These are phyloP conservation scores for Therioaphis trifolii DNA, from an alignment of 2,888 invertebrate genomes.

Conservation along the genomic window DNA sequence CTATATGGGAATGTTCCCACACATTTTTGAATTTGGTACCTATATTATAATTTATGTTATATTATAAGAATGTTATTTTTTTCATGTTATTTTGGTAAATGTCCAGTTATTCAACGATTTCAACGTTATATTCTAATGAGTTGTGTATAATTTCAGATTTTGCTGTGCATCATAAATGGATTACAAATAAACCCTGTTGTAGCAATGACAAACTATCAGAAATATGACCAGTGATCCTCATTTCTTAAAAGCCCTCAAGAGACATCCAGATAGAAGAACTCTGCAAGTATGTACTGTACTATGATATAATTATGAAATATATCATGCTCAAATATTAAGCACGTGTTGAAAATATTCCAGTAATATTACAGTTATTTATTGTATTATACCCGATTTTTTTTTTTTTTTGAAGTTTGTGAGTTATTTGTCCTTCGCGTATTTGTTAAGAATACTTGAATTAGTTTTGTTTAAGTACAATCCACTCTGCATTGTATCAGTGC, in stretches of 20 bases:
- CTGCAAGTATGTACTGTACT: constrained; percentile 69
- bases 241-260: constrained; percentile 72
- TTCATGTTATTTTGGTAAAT: constrained; percentile 18
- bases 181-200: constrained; percentile 13
- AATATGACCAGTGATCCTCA: constrained; percentile 72
- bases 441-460: too few relatives aligned
- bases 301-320: background rate
- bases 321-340: too few relatives aligned
- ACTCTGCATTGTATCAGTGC: too few relatives aligned
- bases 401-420: too few relatives aligned
- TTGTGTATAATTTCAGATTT: constrained; percentile 53
- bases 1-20: constrained; percentile 58
- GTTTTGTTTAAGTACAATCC: too few relatives aligned
- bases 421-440: too few relatives aligned
- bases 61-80: background rate
- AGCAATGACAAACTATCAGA: constrained; percentile 52
- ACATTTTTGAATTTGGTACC: constrained; percentile 22
- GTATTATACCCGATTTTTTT: too few relatives aligned
- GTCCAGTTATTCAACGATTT: constrained; percentile 48
- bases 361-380: too few relatives aligned
- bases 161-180: constrained; percentile 38
- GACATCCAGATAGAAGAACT: constrained; percentile 72
- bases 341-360: too few relatives aligned
- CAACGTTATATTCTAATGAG: constrained; percentile 36
- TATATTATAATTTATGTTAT: too few relatives aligned